Base-by-base conservation (phyloP, 64 coral and sea anemone genomes). In the Porites australiensis region DNA sequence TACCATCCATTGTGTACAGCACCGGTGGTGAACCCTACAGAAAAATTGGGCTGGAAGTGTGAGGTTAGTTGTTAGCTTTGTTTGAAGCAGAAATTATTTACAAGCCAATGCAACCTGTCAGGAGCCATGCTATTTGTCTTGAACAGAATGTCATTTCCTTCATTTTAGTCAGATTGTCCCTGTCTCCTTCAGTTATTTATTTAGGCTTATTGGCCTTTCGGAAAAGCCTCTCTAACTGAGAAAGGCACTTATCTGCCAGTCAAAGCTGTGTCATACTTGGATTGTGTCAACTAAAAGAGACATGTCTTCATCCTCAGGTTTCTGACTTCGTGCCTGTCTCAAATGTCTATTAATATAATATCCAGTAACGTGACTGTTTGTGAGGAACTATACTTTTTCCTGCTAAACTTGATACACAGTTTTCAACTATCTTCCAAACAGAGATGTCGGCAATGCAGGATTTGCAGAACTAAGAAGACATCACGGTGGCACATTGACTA, bases 401-500 rank as follows among this genome's bases (percentile, higher is more conserved):
- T 43, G 6, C 37, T 10, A 75, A 79, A 50, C 77, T 21, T 50
- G 4, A 79, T 50, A 79, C 13, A 22, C 50, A 63, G 50, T 21
- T 20, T 44, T 63, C 2, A 37, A 23, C 68, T 55, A 13, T 76
- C 60, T 15, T 74, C 46, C 82, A 45, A 55, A 3, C 49, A 96
- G 95, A 90, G 65, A 81, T 96, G 95, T 81, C 82, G 95, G 23
- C 86, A 88, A 48, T 96, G 95, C 59, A 72, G 92, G 49, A 62
- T 94, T 60, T 98, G 95, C 77, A 77, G 88, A 8, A 91, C 88
- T 74, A 84, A 78, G 58, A 91, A 89, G 18, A 89, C 95, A 49
- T 90, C 58, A 47, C 88, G 89, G 75, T 98, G 95, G 95, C 88
- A 91, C 66, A 91, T 87, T 86, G 95, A 98, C 70, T 98, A 91